Evolutionary conservation across 2,888 invertebrate genomes (phyloP).

Genomic region (Mystacides longicornis): DNA sequence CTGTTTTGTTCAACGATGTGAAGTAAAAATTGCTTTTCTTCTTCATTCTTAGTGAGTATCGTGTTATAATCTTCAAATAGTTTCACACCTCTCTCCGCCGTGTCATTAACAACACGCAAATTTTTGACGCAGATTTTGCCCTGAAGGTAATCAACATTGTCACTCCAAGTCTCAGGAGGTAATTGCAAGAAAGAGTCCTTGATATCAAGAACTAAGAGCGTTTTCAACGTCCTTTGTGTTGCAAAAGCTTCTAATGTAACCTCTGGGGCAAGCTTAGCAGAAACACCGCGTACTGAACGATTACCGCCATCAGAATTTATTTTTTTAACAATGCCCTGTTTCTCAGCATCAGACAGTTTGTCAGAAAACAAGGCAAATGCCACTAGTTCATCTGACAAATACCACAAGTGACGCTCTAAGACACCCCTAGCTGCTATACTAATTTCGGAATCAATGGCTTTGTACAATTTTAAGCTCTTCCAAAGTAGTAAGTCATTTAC

Average conservation of each 20-base stretch:
- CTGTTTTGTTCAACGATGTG: no score
- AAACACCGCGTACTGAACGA: conserved; percentile 7
- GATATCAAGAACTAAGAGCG: no score
- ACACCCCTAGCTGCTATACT: no score
- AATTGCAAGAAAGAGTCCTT: not conserved
- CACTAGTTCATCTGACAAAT: not conserved
- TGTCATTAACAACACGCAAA: not conserved
- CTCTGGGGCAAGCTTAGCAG: conserved; percentile 4
- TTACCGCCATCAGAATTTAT: not conserved
- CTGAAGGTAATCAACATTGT: not conserved
- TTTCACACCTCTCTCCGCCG: not conserved
- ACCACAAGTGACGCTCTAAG: no score
- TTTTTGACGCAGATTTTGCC: no score
- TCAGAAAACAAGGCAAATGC: not conserved
- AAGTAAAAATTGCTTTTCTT: not conserved
- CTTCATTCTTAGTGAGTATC: not conserved
- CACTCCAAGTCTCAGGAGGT: no score
- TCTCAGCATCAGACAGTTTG: not conserved
- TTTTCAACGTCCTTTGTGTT: not conserved
- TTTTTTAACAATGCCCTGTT: not conserved
- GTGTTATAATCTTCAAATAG: not conserved
- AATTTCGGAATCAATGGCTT: no score
- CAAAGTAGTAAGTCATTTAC: conserved; percentile 1
- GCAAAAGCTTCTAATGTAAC: conserved; percentile 6
- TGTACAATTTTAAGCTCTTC: no score